Conservation (phyloP, 1,140 invertebrate genomes). For the Scaptomyza montana region DNA sequence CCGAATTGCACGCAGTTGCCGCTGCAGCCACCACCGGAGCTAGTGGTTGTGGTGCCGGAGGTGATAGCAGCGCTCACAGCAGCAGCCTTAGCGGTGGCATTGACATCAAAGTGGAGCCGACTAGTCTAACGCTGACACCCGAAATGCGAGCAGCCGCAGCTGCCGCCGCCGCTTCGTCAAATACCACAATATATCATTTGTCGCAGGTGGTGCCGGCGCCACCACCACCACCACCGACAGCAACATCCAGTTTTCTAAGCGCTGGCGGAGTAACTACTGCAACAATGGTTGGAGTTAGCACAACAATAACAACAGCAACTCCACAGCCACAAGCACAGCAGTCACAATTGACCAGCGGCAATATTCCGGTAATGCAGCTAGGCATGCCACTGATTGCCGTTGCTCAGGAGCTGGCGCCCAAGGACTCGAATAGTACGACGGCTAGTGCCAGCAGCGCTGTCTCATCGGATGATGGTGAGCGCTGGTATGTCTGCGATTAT, state of each 20-base stretch:
- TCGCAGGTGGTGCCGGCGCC: slow-evolving; percentile 61
- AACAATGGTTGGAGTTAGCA: slow-evolving; percentile 43
- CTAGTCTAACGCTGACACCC: slow-evolving; percentile 48
- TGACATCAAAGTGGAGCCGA: slow-evolving; percentile 69
- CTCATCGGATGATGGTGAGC: slow-evolving; percentile 78
- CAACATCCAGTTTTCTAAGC: slow-evolving; percentile 54
- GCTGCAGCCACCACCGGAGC: slow-evolving; percentile 44
- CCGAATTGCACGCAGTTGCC: slow-evolving; percentile 63
- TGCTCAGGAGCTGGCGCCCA: slow-evolving; percentile 60
- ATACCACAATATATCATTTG: slow-evolving; percentile 66
- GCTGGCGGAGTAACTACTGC: slow-evolving; percentile 46
- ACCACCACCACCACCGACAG: slow-evolving; percentile 44
- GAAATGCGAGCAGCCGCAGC: slow-evolving; percentile 67
- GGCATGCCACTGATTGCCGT: slow-evolving; percentile 45
- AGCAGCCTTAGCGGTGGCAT: slow-evolving; percentile 47
- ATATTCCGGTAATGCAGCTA: slow-evolving; percentile 44
- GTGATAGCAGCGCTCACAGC: slow-evolving; percentile 45
- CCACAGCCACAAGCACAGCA: not conserved
- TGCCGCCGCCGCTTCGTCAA: slow-evolving; percentile 36
- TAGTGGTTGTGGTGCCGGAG: slow-evolving; percentile 11
- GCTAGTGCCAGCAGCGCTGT: slow-evolving; percentile 78
- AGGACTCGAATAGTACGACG: slow-evolving; percentile 78
- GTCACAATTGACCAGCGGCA: slow-evolving; percentile 8
- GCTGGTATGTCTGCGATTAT: slow-evolving; percentile 78
- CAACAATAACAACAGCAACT: slow-evolving; percentile 31